Conservation (phyloP, 1,140 invertebrate genomes). For the Contarinia nasturtii region DNA sequence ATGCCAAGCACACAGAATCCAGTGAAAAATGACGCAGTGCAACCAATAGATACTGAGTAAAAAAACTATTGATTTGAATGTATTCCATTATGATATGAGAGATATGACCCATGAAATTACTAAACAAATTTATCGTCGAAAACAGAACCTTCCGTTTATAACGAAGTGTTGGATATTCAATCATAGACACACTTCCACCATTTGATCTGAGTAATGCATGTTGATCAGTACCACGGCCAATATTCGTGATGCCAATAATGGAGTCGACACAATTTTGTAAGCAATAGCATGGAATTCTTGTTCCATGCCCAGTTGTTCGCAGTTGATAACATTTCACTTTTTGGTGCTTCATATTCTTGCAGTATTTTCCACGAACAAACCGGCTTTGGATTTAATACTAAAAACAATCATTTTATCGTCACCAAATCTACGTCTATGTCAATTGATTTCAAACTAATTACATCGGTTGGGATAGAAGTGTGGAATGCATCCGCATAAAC, state of each 20-base stretch:
- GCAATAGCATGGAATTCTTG: slow-evolving; percentile 1
- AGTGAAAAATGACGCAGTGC: slow-evolving; percentile 45
- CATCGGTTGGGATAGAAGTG: slow-evolving; percentile 30
- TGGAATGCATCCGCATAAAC: slow-evolving; percentile 40
- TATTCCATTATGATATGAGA: slow-evolving; percentile 29
- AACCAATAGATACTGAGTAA: slow-evolving; percentile 42
- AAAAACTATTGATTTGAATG: neutral
- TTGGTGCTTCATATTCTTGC: slow-evolving; percentile 9
- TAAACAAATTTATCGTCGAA: slow-evolving; percentile 6
- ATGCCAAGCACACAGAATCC: slow-evolving; percentile 48
- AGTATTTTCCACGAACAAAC: slow-evolving; percentile 15
- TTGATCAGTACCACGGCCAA: no score
- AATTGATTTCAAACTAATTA: slow-evolving; percentile 5
- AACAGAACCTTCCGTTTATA: slow-evolving; percentile 18
- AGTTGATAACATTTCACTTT: neutral
- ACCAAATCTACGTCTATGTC: neutral
- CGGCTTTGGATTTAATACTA: slow-evolving; percentile 12
- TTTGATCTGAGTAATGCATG: slow-evolving; percentile 11
- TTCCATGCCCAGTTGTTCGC: neutral
- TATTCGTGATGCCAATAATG: neutral
- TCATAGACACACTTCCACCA: slow-evolving; percentile 12
- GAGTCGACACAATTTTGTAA: slow-evolving; percentile 2
- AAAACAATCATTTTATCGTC: neutral
- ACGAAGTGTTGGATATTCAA: slow-evolving; percentile 12
- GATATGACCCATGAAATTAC: slow-evolving; percentile 39